Conservation (phyloP, 2,113 vertebrate genomes). For the Phaethon lepturus region DNA sequence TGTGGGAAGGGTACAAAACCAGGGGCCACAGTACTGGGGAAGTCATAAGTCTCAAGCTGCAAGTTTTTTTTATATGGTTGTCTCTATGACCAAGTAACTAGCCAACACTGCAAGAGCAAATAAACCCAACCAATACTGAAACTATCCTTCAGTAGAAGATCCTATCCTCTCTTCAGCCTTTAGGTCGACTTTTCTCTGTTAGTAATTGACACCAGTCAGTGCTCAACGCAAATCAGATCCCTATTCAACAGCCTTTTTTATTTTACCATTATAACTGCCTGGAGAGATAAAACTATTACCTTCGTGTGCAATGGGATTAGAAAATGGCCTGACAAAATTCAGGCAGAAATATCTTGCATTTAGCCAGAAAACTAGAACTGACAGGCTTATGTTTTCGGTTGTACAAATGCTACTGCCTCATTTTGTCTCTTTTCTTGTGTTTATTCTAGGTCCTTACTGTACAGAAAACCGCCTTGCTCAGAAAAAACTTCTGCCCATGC, state of each 20-base stretch:
- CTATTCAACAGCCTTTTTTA: background rate
- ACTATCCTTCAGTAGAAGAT: background rate
- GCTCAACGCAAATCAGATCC: background rate
- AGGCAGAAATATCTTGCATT: background rate
- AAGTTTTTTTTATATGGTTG: fast-evolving
- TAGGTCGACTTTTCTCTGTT: background rate
- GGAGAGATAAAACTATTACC: background rate
- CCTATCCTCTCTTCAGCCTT: background rate
- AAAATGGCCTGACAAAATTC: background rate
- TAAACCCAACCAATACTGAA: background rate
- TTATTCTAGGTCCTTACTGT: background rate
- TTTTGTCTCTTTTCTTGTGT: background rate
- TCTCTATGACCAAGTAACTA: fast-evolving
- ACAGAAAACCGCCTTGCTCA: background rate
- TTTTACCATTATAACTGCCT: background rate
- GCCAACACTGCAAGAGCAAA: background rate
- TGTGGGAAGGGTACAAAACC: background rate
- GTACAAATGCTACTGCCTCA: background rate
- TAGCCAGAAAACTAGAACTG: background rate
- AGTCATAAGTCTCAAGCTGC: fast-evolving
- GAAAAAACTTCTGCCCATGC: background rate
- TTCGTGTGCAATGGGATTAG: background rate
- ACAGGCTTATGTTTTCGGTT: background rate
- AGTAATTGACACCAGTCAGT: background rate
- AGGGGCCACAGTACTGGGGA: fast-evolving